These are phyloP conservation scores for Phthorimaea operculella DNA, from an alignment of 1,140 invertebrate genomes.

Conservation along the genomic window DNA sequence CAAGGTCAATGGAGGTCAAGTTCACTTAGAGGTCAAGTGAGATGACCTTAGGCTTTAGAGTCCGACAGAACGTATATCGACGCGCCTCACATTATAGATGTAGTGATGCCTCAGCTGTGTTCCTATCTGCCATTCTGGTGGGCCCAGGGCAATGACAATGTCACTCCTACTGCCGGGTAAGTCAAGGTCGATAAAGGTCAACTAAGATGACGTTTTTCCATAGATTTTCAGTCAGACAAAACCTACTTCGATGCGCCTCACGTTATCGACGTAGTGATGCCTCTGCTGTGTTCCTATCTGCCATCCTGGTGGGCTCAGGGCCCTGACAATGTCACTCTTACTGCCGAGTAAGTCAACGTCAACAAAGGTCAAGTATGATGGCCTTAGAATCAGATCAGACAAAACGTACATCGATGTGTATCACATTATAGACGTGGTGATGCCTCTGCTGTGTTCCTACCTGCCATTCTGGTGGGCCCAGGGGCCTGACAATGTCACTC, in stretches of 20 bases:
- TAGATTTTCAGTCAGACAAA: conserved; percentile 92
- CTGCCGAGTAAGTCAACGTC: conserved; percentile 78
- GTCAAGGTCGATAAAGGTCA: conserved; percentile 8
- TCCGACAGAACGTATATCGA: conserved; percentile 93
- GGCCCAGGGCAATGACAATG: conserved; percentile 94
- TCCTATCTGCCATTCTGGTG: conserved; percentile 68
- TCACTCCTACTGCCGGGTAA: conserved; percentile 85
- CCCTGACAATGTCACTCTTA: conserved; percentile 92
- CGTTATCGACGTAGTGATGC: conserved; percentile 97
- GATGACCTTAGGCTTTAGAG: too few relatives aligned
- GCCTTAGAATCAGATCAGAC: too few relatives aligned
- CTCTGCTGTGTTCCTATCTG: conserved; percentile 95
- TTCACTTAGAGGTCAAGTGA: too few relatives aligned
- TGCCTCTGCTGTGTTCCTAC: conserved; percentile 97
- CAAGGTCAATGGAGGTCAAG: too few relatives aligned
- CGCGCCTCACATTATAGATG: conserved; percentile 61
- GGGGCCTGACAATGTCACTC: conserved; percentile 94
- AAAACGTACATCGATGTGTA: conserved; percentile 92
- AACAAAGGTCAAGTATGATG: too few relatives aligned
- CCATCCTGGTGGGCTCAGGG: conserved; percentile 99
- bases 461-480: conserved; percentile 98
- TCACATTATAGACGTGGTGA: conserved; percentile 96
- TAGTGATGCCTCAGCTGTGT: conserved; percentile 48
- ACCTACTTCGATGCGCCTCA: conserved; percentile 93
- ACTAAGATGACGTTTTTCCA: too few relatives aligned